phyloP scores from a whole-genome alignment of 2,113 vertebrate genomes.

The Caretta caretta region DNA sequence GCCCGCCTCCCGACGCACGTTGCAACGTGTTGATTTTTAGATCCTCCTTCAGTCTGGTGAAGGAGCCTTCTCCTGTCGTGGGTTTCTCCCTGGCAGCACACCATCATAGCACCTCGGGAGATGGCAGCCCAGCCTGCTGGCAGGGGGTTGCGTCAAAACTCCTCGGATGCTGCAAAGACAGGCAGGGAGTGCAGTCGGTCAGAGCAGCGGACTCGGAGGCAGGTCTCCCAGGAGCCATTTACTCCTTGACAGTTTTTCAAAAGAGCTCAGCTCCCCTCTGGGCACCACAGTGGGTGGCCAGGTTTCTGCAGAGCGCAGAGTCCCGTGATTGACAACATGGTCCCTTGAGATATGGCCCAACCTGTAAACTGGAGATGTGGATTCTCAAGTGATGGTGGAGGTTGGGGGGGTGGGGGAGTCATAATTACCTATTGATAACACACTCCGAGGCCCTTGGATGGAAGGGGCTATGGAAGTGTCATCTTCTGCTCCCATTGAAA shows the following conservation, averaged over 20 bases:
- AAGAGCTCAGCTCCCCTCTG: background rate
- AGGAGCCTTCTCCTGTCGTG: background rate
- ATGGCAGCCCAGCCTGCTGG: background rate
- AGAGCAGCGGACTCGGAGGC: background rate
- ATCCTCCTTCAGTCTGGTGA: background rate
- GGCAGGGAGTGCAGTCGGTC: background rate
- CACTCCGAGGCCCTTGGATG: background rate
- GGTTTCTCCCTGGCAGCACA: background rate
- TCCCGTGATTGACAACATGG: background rate
- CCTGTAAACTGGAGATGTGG: background rate
- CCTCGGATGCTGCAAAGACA: background rate
- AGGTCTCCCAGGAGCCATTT: background rate
- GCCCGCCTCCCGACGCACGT: too few species aligned
- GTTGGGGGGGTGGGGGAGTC: background rate
- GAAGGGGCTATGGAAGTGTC: background rate
- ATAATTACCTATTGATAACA: background rate
- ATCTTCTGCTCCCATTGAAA: background rate
- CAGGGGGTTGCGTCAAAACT: background rate
- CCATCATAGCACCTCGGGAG: rapidly evolving
- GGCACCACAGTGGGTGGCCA: background rate
- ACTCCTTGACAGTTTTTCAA: background rate
- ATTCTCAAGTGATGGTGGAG: background rate
- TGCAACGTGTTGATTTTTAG: background rate
- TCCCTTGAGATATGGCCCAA: background rate
- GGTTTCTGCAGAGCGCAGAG: background rate